Base-by-base conservation (phyloP, 2,797 vertebrate species). In the Iguana delicatissima region DNA sequence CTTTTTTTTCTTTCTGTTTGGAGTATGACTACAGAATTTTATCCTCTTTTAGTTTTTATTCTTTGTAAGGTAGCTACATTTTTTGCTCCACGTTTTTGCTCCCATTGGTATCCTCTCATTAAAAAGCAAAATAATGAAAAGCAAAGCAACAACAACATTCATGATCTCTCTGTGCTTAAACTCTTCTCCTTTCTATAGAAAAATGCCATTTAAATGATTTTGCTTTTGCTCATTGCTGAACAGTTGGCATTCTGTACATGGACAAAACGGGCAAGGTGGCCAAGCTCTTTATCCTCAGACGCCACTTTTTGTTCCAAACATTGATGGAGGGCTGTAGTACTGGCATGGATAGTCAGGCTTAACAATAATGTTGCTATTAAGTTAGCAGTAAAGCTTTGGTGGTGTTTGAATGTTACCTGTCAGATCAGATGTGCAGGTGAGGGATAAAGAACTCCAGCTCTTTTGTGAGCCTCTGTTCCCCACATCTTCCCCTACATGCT, bases 11-110 rank as follows among this genome's bases (percentile, higher is more conserved):
- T 89, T 59, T 18, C 57, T 20, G 83, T 83, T 42, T 42, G 46
- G 16, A 24, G 6, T 32, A 74, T 14, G 38, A 76, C 55, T 83
- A 83, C 42, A 20, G 57, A 62, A 35, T 76, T 89, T 89, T 10
- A 89, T 29, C 52, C 55, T 76, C 55, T 57, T 76, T 77, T 50
- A 24, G 52, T 84, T 62, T 89, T 86, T 86, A 76, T 76, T 42
- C 50, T 7, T 4, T 18, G 64, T 32, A 64, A 89, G n/a, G 16
- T 16, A 57, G 14, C 16, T 20, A 46, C 20, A 7, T 38, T 38
- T 26, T 29, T 22, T 32, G 1, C 8, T 79, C 24, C 18, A 14
- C 5, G 3, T n/a, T 10, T 50, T 62, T 46, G 3, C 9, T 62
- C 76, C 57, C 29, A 87, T 87, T 67, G 59, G 52, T 35, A n/a